phyloP scores from a whole-genome alignment of 2,113 vertebrate species.

The Ptilorrhoa leucosticta region DNA sequence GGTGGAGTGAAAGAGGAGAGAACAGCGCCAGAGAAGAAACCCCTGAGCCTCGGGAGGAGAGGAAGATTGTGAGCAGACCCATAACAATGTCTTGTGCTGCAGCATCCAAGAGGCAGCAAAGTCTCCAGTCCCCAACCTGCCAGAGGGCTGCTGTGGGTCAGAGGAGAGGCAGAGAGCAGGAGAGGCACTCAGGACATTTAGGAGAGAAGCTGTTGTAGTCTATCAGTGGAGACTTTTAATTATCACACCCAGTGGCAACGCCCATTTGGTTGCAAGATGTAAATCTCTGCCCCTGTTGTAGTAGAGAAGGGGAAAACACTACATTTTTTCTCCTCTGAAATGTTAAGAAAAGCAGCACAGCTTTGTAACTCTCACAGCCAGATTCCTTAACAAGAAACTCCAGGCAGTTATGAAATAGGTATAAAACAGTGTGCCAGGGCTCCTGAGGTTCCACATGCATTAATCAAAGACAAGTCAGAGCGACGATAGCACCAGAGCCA shows the following conservation, averaged over 20 bases:
- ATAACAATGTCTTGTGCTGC: not conserved
- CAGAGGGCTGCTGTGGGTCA: not conserved
- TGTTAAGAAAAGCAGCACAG: not conserved
- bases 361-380: not conserved
- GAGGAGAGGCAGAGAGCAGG: not conserved
- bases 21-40: not conserved
- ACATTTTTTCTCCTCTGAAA: not conserved
- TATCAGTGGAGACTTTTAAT: not conserved
- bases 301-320: not conserved
- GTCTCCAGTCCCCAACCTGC: not conserved
- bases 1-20: not conserved
- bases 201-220: not conserved
- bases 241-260: not conserved
- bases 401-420: not conserved
- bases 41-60: not conserved
- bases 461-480: constrained; percentile 2
- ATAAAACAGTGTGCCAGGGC: not conserved
- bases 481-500: accelerated
- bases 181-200: not conserved
- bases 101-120: not conserved
- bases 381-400: not conserved
- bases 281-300: not conserved
- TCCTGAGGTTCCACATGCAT: not conserved
- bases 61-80: not conserved
- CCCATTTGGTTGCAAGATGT: not conserved